Evolutionary conservation across 2,888 invertebrate genomes (phyloP), one percentile per base, ranked within the genome.

Genomic region (Glomeris marginata): DNA sequence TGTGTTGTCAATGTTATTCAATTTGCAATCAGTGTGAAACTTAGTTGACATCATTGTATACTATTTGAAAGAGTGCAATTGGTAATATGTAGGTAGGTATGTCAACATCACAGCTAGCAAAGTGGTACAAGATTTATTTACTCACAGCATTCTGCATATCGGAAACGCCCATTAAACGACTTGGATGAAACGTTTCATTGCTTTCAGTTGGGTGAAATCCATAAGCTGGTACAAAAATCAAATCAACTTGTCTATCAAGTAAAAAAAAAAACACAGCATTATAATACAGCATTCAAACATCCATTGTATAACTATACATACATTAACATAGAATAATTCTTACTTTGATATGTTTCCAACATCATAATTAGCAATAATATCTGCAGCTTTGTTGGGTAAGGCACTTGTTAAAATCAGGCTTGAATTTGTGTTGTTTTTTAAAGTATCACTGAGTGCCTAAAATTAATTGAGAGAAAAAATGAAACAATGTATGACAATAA

Each of bases 151-250:
- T 48, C 6, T 21, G 18, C 41, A 48, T 42, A 28, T 48, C 49
- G n/a, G 49, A 48, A 10, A 48, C 35, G 16, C 49, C 49, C 49
- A 48, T 48, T 18, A 48, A 42, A 8, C 49, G 42, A n/a, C 49
- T 48, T n/a, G 36, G 49, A 34, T 48, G 49, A 38, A 48, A 48
- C 15, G 35, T 28, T 36, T 21, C 28, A 18, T 34, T 35, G 18
- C 15, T 34, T 10, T 48, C 49, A 15, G 41, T 36, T 21, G 42
- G 13, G 5, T 34, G 41, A 35, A 48, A 42, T 10, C 42, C 42
- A 35, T 18, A 48, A 20, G 49, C 49, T n/a, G 49, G 49, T 10
- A 48, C 15, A 35, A 34, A 48, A 36, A 35, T 42, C 10, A 18
- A n/a, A 38, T 48, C 49, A 36, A 48, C 41, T 16, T 33, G 16